These are phyloP conservation scores for western clawed frog (Xenopus tropicalis) DNA, from an alignment of 2,113 vertebrate genomes.

Conservation along the genomic window UCB_Xtro_10.0 CM004445.2:153010501-153011000, in stretches of 20 bases:
- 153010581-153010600: conserved; percentile 32
- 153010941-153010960: conserved; percentile 22
- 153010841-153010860: conserved; percentile 48
- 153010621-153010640: conserved; percentile 43
- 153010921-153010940: conserved; percentile 43
- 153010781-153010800: conserved; percentile 24
- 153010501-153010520: conserved; percentile 21
- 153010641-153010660: conserved; percentile 41
- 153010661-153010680: conserved; percentile 49
- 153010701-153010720: conserved; percentile 36
- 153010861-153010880: conserved; percentile 50
- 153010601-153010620: conserved; percentile 21
- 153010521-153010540: conserved; percentile 14
- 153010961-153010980: conserved; percentile 11
- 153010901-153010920: conserved; percentile 38
- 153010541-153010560: neutral
- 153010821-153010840: conserved; percentile 47
- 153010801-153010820: conserved; percentile 48
- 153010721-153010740: conserved; percentile 44
- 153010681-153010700: conserved; percentile 46
- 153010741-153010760: conserved; percentile 31
- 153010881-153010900: conserved; percentile 25
- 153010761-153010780: conserved; percentile 14
- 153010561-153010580: neutral
- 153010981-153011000: conserved; percentile 18